These are phyloP conservation scores for Ametastegia equiseti DNA, from an alignment of 2,888 invertebrate species.

Conservation along the genomic window DNA sequence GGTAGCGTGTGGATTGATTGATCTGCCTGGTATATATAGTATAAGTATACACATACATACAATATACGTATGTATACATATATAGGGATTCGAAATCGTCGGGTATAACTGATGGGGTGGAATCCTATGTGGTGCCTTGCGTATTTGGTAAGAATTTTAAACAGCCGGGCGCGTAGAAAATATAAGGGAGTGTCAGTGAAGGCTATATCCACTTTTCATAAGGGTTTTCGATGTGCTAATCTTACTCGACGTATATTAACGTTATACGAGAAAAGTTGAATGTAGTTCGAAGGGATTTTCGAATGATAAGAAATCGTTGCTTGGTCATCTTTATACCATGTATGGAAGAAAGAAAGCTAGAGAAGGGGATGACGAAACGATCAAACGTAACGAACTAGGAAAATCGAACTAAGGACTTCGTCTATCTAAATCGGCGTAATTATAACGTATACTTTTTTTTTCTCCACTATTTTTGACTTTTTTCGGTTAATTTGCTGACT, in stretches of 20 bases:
- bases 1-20: conserved; percentile 35
- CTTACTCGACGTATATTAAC: neutral
- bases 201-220: conserved; percentile 14
- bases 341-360: neutral
- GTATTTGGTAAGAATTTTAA: conserved; percentile 22
- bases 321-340: no score
- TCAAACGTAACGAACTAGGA: neutral
- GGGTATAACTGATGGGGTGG: conserved; percentile 25
- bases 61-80: no score
- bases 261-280: neutral
- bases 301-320: neutral
- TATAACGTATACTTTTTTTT: neutral
- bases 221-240: neutral
- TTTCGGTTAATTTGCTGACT: no score
- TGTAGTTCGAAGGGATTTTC: neutral
- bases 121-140: neutral
- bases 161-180: conserved; percentile 3
- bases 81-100: neutral
- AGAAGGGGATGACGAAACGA: neutral
- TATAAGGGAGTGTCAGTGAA: neutral
- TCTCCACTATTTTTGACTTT: neutral
- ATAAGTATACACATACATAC: no score
- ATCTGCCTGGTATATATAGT: conserved; percentile 17
- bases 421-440: no score
- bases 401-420: no score